Evolutionary conservation across 2,113 vertebrate species (phyloP), one percentile per base, ranked within the genome.

Genomic region (Vidua macroura): DNA sequence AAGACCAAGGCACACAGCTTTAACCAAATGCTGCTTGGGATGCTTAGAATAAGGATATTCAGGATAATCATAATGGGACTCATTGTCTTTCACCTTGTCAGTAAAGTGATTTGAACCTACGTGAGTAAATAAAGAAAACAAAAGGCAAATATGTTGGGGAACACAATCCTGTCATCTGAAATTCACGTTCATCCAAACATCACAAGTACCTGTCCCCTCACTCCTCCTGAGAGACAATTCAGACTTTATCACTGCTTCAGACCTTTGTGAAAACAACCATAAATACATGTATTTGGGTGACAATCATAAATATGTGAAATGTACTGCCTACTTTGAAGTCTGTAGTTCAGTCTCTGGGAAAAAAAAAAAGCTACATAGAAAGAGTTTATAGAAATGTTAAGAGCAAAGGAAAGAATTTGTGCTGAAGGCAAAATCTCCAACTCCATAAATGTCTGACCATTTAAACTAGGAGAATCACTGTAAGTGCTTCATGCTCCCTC

Each of bases 251-350:
- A 33, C 79, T 72, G 4, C 58, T 90, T 86, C 72, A 96, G 73
- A 72, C 79, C 70, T 86, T 53, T 75, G 56, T 72, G 66, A 51
- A 95, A 96, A 81, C 49, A 92, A 25, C 66, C 80, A 56, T 88
- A 90, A 95, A 83, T 84, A 68, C 86, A 86, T 55, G 72, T 56
- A 76, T 93, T 88, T 92, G 88, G 73, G 60, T 92, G 83, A 90
- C 64, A 77, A 88, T 86, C 92, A 92, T 64, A 88, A 92, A 68
- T 86, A 72, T 18, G 37, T 83, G 75, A 91, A 88, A 74, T 48
- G 31, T 60, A 14, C 63, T 72, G n/a, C 60, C 17, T 78, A 52
- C 77, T 95, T 96, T 82, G 85, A 96, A 96, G 86, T 90, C 83
- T 78, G 41, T 46, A 66, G 49, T 66, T 94, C 76, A 83, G 37